These are phyloP conservation scores for Autographa pulchrina DNA, from an alignment of 2,888 invertebrate species.

Conservation along the genomic window DNA sequence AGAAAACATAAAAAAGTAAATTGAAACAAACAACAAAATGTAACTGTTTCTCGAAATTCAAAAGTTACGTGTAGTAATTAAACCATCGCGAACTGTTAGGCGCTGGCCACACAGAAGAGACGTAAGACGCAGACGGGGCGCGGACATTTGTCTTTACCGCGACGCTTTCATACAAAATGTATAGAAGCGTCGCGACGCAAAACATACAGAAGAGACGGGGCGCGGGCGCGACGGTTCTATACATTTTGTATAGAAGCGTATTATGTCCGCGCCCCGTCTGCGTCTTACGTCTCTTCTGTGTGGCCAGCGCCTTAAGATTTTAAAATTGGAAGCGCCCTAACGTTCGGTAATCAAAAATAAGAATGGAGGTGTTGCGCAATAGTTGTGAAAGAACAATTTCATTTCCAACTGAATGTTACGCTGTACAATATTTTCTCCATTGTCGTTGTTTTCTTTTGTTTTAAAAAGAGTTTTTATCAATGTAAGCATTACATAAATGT, in stretches of 20 bases:
- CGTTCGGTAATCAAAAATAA: not conserved
- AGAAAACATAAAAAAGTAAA: too few species aligned
- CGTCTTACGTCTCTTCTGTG: too few species aligned
- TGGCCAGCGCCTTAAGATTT: too few species aligned
- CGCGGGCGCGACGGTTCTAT: too few species aligned
- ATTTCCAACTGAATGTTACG: not conserved
- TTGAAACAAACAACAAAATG: not conserved
- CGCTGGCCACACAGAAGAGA: too few species aligned
- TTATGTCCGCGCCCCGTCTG: too few species aligned
- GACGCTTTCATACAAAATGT: too few species aligned
- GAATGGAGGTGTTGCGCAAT: constrained; percentile 4
- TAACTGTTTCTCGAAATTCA: not conserved
- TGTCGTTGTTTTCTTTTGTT: not conserved
- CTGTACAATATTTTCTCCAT: not conserved
- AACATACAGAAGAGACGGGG: too few species aligned
- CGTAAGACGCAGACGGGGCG: too few species aligned
- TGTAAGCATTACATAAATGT: not conserved
- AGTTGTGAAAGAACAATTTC: not conserved
- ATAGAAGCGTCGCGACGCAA: too few species aligned
- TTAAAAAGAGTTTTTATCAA: not conserved
- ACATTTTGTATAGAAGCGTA: too few species aligned
- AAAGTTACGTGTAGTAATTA: not conserved
- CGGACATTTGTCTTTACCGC: too few species aligned
- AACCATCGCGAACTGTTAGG: not conserved
- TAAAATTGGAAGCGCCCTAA: not conserved